phyloP scores from a whole-genome alignment of 2,797 vertebrate species.

The Sebastes kiyomatsui region DNA sequence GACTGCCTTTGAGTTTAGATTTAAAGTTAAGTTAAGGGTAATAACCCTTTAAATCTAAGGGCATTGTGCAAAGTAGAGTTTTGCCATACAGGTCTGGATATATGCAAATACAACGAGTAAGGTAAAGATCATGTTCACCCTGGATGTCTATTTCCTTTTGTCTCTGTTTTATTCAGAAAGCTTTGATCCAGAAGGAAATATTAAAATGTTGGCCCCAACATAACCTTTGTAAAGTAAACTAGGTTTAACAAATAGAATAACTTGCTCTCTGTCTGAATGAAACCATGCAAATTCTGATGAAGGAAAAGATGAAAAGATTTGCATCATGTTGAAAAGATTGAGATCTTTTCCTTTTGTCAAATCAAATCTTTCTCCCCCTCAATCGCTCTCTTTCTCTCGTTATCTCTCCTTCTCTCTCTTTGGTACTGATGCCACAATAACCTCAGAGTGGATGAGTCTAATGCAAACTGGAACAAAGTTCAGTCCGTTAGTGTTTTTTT shows the following conservation, averaged over 20 bases:
- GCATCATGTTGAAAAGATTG: neutral
- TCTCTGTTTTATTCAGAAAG: neutral
- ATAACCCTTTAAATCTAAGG: neutral
- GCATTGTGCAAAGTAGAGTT: neutral
- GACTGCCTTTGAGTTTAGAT: neutral
- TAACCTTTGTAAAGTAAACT: neutral
- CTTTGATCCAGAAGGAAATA: neutral
- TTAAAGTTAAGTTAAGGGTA: neutral
- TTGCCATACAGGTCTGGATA: neutral
- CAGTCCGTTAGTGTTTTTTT: neutral
- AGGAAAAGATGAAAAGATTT: neutral
- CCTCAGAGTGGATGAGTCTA: neutral
- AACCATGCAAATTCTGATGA: neutral
- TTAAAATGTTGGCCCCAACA: neutral
- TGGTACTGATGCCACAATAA: neutral
- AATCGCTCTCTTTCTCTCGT: neutral
- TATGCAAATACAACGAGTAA: conserved; percentile 3
- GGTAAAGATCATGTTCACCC: neutral
- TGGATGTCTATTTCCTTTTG: neutral
- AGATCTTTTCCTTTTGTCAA: neutral
- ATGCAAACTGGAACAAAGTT: neutral
- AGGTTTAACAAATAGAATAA: neutral
- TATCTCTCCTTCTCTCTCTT: neutral
- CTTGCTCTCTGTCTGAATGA: neutral
- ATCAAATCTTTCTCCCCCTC: neutral